Conservation (phyloP, 2,113 vertebrate species). For the Colaptes auratus region DNA sequence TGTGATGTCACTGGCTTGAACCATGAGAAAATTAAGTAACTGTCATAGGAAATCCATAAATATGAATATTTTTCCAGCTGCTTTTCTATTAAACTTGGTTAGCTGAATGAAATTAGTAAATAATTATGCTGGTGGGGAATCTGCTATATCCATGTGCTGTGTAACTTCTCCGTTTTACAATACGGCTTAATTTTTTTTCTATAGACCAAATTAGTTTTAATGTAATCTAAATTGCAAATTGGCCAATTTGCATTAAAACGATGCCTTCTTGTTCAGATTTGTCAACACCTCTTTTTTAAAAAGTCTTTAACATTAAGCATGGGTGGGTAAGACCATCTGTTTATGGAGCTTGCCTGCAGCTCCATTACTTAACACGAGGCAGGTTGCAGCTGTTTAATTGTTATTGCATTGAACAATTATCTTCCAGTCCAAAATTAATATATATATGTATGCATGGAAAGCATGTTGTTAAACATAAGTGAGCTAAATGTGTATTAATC, state of each 20-base stretch:
- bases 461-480: slow-evolving; percentile 72
- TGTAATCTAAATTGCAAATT: slow-evolving; percentile 80
- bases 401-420: slow-evolving; percentile 71
- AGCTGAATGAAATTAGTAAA: slow-evolving; percentile 79
- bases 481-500: slow-evolving; percentile 74
- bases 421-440: slow-evolving; percentile 79
- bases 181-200: slow-evolving; percentile 69
- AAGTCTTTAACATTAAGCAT: slow-evolving; percentile 78
- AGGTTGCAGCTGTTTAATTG: slow-evolving; percentile 85
- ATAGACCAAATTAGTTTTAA: slow-evolving; percentile 73
- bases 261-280: slow-evolving; percentile 79
- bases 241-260: slow-evolving; percentile 77
- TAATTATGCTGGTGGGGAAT: slow-evolving; percentile 78
- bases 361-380: slow-evolving; percentile 73
- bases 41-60: slow-evolving; percentile 69
- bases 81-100: slow-evolving; percentile 75
- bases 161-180: slow-evolving; percentile 67
- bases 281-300: slow-evolving; percentile 78
- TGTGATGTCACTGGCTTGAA: slow-evolving; percentile 48
- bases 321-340: slow-evolving; percentile 82
- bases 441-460: slow-evolving; percentile 67
- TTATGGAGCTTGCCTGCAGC: slow-evolving; percentile 72
- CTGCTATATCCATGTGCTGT: slow-evolving; percentile 59
- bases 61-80: slow-evolving; percentile 77
- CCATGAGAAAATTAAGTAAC: slow-evolving; percentile 68